These are phyloP conservation scores for Eumerus sabulonum DNA, from an alignment of 2,888 invertebrate species.

Conservation along the genomic window DNA sequence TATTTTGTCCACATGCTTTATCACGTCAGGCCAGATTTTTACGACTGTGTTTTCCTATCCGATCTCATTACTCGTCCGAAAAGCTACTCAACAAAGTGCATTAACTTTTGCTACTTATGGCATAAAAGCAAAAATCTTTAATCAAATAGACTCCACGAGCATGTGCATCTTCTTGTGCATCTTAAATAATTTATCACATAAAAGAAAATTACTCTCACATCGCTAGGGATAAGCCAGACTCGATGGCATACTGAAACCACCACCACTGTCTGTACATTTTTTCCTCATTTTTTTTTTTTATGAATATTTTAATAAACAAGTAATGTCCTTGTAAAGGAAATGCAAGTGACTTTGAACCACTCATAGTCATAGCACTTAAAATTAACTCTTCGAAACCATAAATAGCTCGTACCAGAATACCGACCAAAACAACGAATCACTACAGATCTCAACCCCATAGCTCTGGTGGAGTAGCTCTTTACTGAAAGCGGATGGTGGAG, in stretches of 20 bases:
- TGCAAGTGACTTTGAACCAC: conserved; percentile 25
- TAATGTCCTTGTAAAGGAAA: conserved; percentile 21
- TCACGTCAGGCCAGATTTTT: too few relatives aligned
- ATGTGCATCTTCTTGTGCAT: conserved; percentile 18
- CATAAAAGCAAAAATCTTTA: conserved; percentile 33
- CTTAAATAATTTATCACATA: conserved; percentile 30
- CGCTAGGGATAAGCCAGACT: background rate
- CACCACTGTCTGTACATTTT: too few relatives aligned
- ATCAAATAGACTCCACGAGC: conserved; percentile 22
- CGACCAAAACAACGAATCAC: too few relatives aligned
- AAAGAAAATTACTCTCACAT: conserved; percentile 16
- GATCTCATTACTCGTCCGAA: too few relatives aligned
- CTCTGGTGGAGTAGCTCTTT: too few relatives aligned
- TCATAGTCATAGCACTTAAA: conserved; percentile 27
- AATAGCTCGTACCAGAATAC: conserved; percentile 43
- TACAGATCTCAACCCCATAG: background rate
- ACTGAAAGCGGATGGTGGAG: background rate
- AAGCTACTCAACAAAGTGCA: conserved; percentile 31
- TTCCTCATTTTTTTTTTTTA: background rate
- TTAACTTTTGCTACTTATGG: conserved; percentile 46
- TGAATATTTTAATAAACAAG: conserved; percentile 18
- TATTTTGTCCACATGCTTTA: too few relatives aligned
- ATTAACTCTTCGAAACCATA: conserved; percentile 59
- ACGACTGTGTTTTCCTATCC: too few relatives aligned
- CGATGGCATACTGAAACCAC: too few relatives aligned